Conservation (phyloP, 2,888 invertebrate species). For the Heliconius cydno region DNA sequence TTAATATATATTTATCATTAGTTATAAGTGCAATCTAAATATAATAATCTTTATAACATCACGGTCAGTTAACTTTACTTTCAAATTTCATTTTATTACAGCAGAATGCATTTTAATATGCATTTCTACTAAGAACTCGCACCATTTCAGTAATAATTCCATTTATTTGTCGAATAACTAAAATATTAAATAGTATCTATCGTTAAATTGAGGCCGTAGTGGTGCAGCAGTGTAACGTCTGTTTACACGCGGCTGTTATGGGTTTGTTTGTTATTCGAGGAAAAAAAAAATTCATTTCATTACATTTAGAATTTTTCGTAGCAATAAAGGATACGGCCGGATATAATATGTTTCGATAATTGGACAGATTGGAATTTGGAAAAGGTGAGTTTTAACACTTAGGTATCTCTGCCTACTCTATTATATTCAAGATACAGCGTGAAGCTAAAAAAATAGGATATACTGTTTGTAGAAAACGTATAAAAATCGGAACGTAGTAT, state of each 20-base stretch:
- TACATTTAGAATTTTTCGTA: too few relatives aligned
- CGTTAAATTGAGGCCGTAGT: too few relatives aligned
- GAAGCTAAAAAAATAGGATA: neutral
- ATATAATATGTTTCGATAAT: too few relatives aligned
- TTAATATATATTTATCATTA: neutral
- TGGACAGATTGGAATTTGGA: neutral
- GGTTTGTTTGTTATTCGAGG: too few relatives aligned
- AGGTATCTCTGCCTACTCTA: neutral
- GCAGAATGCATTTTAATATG: too few relatives aligned
- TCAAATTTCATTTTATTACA: neutral
- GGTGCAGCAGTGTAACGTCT: too few relatives aligned
- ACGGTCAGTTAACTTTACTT: slow-evolving; percentile 14
- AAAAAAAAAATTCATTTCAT: too few relatives aligned
- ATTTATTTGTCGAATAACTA: neutral
- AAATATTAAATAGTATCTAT: neutral
- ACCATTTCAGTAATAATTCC: neutral
- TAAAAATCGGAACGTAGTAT: too few relatives aligned
- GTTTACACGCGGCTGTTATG: too few relatives aligned
- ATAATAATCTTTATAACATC: slow-evolving; percentile 14
- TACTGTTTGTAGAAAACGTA: too few relatives aligned
- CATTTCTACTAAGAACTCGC: neutral
- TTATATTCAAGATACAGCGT: neutral
- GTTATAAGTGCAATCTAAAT: neutral
- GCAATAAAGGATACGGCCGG: too few relatives aligned
- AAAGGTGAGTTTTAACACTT: neutral